Base-by-base conservation (phyloP, 92 coral and sea anemone genomes). In the Phenganax marumi region DNA sequence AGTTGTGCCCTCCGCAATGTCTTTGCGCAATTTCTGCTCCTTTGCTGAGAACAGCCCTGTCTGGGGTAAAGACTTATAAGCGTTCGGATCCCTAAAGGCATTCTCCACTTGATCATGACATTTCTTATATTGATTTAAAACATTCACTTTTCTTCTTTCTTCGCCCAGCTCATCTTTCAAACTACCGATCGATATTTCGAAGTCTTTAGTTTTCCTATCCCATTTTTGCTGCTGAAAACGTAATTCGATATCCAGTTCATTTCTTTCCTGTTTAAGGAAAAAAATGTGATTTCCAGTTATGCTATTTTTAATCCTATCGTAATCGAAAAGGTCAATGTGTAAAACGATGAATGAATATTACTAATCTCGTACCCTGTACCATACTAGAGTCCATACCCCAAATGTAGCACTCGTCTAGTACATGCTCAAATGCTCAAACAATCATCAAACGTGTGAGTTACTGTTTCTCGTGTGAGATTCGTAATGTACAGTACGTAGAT, bases 71-170 rank as follows among this genome's bases (percentile, higher is more conserved):
- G 91, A 79, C 3, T 84, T 85, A 80, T 86, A 88, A 52, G 81
- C 89, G 51, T 87, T 73, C 49, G 90, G 81, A 48, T 89, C 93
- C 61, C 85, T 91, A 73, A 95, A 95, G n/a, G 91, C 92, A 61
- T 86, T 90, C 77, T 95, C 93, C 12, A 95, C 89, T 7, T 89
- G 76, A 86, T 95, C 97, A 85, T 95, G 93, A 1, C 98, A 97
- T 52, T 88, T 91, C 83, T 91, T 95, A 82, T 83, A 95, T 72
- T 87, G 90, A 58, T 77, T 85, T 8, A 95, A 84, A 53, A 85
- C 88, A 24, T 87, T 71, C 50, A 87, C 90, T 76, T 74, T 88
- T 10, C 86, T 89, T 69, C 81, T 88, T 52, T 91, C 88, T 57
- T 88, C 86, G 25, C 75, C 53, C 6, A 95, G 90, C 72, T 95